Percentiles rank a stretch among this genome's conserved stretches.
phyloP scores from a whole-genome alignment of 2,888 invertebrate species.

The Drosophila mayaguana region DNA sequence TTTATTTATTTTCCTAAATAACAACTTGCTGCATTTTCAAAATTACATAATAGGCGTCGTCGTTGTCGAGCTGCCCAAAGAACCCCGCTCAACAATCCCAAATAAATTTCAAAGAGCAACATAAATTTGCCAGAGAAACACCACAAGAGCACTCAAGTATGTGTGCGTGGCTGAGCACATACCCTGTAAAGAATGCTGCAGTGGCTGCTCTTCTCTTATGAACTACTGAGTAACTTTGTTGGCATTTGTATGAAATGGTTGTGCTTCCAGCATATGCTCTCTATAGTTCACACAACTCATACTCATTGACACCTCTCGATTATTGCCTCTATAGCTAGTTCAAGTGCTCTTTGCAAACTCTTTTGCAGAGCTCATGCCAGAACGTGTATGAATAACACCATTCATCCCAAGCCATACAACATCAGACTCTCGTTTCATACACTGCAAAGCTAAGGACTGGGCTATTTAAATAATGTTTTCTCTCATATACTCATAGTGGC shows the following conservation, averaged over 20 bases:
- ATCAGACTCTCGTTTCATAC: no score
- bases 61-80: constrained; percentile 35
- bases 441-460: no score
- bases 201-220: not conserved
- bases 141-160: not conserved
- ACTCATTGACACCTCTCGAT: not conserved
- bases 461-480: no score
- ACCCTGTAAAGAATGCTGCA: not conserved
- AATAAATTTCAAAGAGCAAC: constrained; percentile 49
- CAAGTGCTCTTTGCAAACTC: not conserved
- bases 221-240: not conserved
- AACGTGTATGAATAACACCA: not conserved
- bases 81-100: constrained; percentile 52
- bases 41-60: constrained; percentile 61
- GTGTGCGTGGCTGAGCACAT: not conserved
- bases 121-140: constrained; percentile 48
- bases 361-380: not conserved
- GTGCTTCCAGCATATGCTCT: not conserved
- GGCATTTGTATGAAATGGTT: not conserved
- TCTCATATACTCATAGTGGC: no score
- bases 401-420: no score
- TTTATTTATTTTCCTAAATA: constrained; percentile 35
- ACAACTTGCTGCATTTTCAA: constrained; percentile 46
- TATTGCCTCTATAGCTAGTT: not conserved
- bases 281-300: not conserved